Evolutionary conservation across 2,797 vertebrate genomes (phyloP).

Genomic region (Argyrosomus regius): DNA sequence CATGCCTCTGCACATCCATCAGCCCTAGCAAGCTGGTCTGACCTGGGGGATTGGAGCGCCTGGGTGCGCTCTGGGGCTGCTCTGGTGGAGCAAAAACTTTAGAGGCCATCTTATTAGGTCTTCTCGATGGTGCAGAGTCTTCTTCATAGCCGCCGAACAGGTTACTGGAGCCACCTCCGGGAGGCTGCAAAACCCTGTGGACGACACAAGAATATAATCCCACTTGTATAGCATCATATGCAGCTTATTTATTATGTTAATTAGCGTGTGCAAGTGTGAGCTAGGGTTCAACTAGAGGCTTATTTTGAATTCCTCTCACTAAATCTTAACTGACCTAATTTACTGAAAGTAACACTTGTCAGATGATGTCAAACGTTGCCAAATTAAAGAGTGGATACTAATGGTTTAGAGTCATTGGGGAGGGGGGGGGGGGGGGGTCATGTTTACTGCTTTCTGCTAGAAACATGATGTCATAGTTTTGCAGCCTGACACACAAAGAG

Average conservation of each 20-base stretch:
- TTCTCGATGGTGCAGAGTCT: slow-evolving; percentile 79
- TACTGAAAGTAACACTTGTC: neutral
- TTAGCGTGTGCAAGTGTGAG: neutral
- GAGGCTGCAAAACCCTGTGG: slow-evolving; percentile 91
- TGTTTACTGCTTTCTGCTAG: neutral
- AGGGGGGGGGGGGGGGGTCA: neutral
- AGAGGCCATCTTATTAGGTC: slow-evolving; percentile 92
- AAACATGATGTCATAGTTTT: slow-evolving; percentile 2
- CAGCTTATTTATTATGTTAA: neutral
- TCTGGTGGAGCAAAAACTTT: slow-evolving; percentile 90
- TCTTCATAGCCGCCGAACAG: slow-evolving; percentile 91
- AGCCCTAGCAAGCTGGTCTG: slow-evolving; percentile 35
- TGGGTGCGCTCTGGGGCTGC: slow-evolving; percentile 85
- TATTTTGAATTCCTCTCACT: neutral
- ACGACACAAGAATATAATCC: neutral
- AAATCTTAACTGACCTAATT: neutral
- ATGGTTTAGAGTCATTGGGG: neutral
- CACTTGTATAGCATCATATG: neutral
- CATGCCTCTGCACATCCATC: slow-evolving; percentile 22
- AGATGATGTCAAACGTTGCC: neutral
- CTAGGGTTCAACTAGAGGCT: neutral
- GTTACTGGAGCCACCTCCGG: slow-evolving; percentile 91
- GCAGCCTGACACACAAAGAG: neutral
- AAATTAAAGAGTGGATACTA: neutral
- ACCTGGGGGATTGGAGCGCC: slow-evolving; percentile 96